Base-by-base conservation (phyloP, 2,797 vertebrate species). In the Falco columbarius region DNA sequence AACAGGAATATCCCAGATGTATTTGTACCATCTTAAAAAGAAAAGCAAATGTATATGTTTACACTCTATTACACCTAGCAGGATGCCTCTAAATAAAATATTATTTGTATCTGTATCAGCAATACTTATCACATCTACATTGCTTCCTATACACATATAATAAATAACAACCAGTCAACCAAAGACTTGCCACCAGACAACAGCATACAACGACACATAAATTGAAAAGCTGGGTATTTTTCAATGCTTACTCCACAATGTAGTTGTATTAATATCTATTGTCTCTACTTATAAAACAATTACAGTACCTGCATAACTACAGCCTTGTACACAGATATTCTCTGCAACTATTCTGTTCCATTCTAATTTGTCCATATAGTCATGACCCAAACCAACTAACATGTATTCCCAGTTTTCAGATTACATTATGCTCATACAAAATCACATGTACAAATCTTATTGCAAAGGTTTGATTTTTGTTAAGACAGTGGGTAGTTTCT, bases 161-260 rank as follows among this genome's bases (percentile, higher is more conserved):
- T 30, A 79, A 63, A 71, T 38, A 81, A 27, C 13, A 44, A 88
- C 16, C n/a, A 67, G 0, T 2, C 38, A 76, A 80, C 6, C 12
- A 76, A 91, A 77, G 77, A 14, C 15, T n/a, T 30, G 9, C 32
- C 47, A 66, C 3, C 5, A 7, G 47, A 59, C 26, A 80, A 73
- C 3, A 59, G 29, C 1, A 1, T 67, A 59, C 18, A 67, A 63
- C 1, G 12, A 4, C 32, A 68, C 11, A 14, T 26, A 61, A 79
- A 75, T 34, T 10, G 15, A 55, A 74, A 86, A 52, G 26, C 13
- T 36, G 34, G 6, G 18, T 49, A 27, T 63, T 83, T 87, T 94
- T 67, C 36, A 59, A 29, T 0, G 0, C 2, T 0, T 55, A n/a
- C 10, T 83, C 49, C 20, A 47, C 56, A 68, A 62, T 24, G 20